Evolutionary conservation across 2,797 vertebrate species (phyloP), one percentile per base, ranked within the genome.

Genomic region (Anas georgica): DNA sequence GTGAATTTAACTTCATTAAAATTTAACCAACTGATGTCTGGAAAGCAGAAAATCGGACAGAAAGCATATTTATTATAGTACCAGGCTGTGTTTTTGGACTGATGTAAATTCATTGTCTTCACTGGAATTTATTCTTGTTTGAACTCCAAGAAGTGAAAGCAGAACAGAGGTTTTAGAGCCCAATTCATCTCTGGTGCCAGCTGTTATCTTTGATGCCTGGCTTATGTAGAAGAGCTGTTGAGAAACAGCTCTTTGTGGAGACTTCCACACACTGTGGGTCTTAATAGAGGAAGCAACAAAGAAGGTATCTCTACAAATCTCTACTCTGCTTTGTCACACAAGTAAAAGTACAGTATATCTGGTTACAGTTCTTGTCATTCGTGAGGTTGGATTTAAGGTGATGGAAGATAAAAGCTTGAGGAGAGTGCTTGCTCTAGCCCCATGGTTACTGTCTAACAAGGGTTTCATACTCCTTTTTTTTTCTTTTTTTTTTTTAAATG

Each of bases 131-230:
- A 54, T 91, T 95, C 52, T 58, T 63, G 10, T 84, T 91, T 88
- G 60, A 91, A 73, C 56, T 81, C 50, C 55, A 90, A 5, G 67
- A 94, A 91, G 39, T 58, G 70, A 74, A 72, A 95, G 43, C 83
- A 79, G 72, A 94, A 76, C 12, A 6, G 3, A 25, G 58, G 70
- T 33, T 80, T 95, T 74, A 76, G 50, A 92, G 72, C 81, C 48
- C 6, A 23, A 79, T 77, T 88, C 50, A 86, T 83, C 79, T 79
- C 83, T 88, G 35, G 70, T 95, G 79, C 78, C 43, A 93, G 64
- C 31, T 94, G 91, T 56, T 95, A n/a, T 18, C 90, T 94, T 92
- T 96, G 85, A 90, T 62, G 79, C 75, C 35, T 79, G 50, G 39
- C 60, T 80, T 73, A 29, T 58, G 17, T n/a, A 82, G 35, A 86